phyloP scores from a whole-genome alignment of 2,113 vertebrate genomes.

The Variabilichromis moorii region DNA sequence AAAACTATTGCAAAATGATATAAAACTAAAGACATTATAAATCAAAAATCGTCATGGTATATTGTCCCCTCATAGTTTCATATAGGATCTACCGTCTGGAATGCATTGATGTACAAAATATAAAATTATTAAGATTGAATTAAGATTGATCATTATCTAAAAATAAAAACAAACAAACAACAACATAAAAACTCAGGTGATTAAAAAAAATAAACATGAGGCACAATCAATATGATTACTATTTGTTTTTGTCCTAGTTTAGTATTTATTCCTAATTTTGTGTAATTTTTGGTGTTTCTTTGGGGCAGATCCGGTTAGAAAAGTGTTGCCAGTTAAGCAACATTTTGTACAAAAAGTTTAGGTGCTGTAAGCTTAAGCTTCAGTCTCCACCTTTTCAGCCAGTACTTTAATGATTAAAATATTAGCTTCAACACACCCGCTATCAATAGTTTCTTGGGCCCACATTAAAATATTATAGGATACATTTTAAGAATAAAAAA shows the following conservation, averaged over 20 bases:
- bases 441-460: background rate
- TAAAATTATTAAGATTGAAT: background rate
- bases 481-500: background rate
- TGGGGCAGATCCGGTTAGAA: background rate
- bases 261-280: background rate
- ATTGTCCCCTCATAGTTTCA: background rate
- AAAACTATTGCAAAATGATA: background rate
- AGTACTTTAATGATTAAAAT: background rate
- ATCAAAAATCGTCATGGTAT: background rate
- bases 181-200: background rate
- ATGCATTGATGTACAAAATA: background rate
- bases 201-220: background rate
- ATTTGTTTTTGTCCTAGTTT: background rate
- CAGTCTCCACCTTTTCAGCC: background rate
- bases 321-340: background rate
- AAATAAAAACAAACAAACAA: background rate
- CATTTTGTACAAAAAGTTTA: background rate
- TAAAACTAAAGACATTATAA: background rate
- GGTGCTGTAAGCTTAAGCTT: background rate
- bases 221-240: background rate
- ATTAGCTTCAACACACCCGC: background rate
- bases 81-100: background rate
- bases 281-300: background rate
- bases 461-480: background rate
- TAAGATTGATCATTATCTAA: background rate